Evolutionary conservation across 2,888 invertebrate genomes (phyloP).

Genomic region (Cremastinae sp.): DNA sequence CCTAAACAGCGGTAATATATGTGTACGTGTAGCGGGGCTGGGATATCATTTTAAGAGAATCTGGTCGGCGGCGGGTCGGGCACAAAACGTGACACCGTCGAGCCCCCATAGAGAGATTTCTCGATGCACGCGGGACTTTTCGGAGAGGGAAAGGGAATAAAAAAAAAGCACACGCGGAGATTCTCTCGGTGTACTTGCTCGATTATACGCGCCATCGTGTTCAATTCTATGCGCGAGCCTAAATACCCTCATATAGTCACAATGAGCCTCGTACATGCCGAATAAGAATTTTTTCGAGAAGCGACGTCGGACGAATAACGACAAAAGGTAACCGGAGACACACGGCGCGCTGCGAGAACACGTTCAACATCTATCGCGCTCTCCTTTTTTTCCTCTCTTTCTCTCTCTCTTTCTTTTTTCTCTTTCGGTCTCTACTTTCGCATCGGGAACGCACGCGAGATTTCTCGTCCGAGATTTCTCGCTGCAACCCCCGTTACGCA

Average conservation of each 20-base stretch:
- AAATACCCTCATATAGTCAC: conserved; percentile 62
- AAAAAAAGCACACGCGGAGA: no score
- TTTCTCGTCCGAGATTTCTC: conserved; percentile 37
- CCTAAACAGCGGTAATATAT: no score
- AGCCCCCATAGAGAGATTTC: conserved; percentile 50
- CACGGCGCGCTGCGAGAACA: conserved; percentile 58
- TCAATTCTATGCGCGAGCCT: conserved; percentile 32
- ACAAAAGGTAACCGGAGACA: conserved; percentile 80
- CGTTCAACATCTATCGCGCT: conserved; percentile 39
- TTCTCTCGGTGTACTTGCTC: no score
- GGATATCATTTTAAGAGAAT: conserved; percentile 79
- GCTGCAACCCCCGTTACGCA: conserved; percentile 33
- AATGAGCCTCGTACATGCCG: conserved; percentile 50
- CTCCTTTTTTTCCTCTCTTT: no score
- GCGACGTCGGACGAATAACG: conserved; percentile 73
- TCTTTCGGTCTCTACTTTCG: conserved; percentile 37
- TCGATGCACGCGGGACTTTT: conserved; percentile 34
- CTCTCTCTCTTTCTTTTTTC: neutral
- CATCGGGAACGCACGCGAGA: conserved; percentile 38
- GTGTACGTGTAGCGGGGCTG: conserved; percentile 3
- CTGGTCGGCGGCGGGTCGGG: conserved; percentile 69
- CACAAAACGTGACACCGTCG: conserved; percentile 74
- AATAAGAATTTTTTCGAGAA: conserved; percentile 61
- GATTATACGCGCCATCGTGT: conserved; percentile 11
- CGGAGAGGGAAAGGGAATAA: no score